These are phyloP conservation scores for Polypedilum vanderplanki DNA, from an alignment of 1,140 invertebrate genomes.

Conservation along the genomic window DNA sequence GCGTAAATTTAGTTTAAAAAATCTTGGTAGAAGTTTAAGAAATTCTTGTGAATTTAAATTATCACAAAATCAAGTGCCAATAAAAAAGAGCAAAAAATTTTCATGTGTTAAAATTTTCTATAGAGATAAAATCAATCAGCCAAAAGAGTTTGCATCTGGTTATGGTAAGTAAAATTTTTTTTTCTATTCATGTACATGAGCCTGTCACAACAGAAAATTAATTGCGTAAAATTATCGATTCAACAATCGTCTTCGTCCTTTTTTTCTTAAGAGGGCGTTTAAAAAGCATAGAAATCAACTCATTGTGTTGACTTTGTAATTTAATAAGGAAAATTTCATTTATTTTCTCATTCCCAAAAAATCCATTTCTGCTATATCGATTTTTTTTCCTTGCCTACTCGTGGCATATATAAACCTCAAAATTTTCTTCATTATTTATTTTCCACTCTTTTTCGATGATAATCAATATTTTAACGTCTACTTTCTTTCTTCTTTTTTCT, in stretches of 20 bases:
- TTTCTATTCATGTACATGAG: neutral
- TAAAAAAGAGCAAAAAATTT: neutral
- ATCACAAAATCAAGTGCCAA: neutral
- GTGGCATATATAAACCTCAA: too few relatives aligned
- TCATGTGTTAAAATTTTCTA: neutral
- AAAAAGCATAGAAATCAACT: neutral
- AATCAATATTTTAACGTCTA: too few relatives aligned
- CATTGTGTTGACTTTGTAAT: constrained; percentile 5
- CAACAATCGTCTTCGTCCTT: neutral
- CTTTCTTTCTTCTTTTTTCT: neutral
- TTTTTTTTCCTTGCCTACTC: too few relatives aligned
- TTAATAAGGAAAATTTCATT: neutral
- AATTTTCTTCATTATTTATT: too few relatives aligned
- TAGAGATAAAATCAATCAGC: neutral
- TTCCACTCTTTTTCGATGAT: too few relatives aligned
- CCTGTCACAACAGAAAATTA: neutral
- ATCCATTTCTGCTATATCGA: too few relatives aligned
- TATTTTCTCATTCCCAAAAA: too few relatives aligned
- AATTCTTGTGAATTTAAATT: neutral
- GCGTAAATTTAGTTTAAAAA: neutral
- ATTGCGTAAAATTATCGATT: constrained; percentile 5
- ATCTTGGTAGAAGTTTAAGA: neutral
- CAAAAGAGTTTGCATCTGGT: neutral
- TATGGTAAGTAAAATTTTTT: neutral
- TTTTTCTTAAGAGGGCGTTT: neutral